phyloP scores from a whole-genome alignment of 2,113 vertebrate species.

The Dasyprocta punctata region DNA sequence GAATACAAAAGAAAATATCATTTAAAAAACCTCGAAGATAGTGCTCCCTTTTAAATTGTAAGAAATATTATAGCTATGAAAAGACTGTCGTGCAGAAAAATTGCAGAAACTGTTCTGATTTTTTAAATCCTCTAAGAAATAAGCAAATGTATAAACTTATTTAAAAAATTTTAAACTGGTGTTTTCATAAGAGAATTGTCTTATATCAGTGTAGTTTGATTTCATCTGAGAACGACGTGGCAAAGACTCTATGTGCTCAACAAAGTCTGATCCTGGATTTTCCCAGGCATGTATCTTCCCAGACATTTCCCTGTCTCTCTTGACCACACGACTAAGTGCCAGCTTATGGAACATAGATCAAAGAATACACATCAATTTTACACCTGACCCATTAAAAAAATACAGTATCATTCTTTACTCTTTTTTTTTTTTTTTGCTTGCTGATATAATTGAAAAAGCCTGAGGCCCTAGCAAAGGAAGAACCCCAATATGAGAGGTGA shows the following conservation, averaged over 20 bases:
- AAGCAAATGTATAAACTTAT: not conserved
- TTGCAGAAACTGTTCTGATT: not conserved
- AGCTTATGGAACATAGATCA: not conserved
- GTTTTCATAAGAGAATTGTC: not conserved
- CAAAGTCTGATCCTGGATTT: not conserved
- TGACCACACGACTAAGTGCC: not conserved
- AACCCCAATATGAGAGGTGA: not conserved
- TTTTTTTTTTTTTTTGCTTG: not conserved
- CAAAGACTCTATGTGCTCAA: not conserved
- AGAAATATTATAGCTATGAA: not conserved
- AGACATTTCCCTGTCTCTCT: not conserved
- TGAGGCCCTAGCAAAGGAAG: not conserved
- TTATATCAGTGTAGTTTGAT: not conserved
- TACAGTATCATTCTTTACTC: not conserved
- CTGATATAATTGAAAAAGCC: not conserved
- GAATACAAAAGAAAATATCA: not conserved
- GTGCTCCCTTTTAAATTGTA: not conserved
- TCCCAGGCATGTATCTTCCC: not conserved
- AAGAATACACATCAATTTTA: not conserved
- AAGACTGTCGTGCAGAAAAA: not conserved
- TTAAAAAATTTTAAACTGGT: not conserved
- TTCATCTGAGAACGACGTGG: not conserved
- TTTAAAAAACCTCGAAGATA: not conserved
- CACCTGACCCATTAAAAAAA: not conserved
- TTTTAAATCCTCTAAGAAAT: not conserved